These are phyloP conservation scores for Sphenopsis melanotis DNA, from an alignment of 2,797 vertebrate genomes.

Conservation along the genomic window DNA sequence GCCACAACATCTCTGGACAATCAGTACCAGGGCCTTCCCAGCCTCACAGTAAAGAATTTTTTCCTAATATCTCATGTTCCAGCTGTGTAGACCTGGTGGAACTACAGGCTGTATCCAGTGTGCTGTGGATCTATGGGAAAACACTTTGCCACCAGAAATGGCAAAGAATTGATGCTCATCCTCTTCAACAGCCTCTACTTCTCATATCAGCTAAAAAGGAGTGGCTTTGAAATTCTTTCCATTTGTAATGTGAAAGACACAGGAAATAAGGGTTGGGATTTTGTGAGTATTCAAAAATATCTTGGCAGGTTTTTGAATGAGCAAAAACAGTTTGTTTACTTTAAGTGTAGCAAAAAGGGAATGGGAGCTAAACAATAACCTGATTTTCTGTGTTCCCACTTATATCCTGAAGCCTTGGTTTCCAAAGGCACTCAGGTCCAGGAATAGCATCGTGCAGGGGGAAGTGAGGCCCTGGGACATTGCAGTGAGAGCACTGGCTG, in stretches of 20 bases:
- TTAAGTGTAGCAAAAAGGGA: neutral
- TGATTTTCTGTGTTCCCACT: neutral
- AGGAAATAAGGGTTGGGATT: neutral
- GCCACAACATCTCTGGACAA: neutral
- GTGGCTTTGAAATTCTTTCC: neutral
- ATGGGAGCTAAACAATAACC: neutral
- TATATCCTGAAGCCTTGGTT: neutral
- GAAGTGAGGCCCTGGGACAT: neutral
- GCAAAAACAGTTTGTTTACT: neutral
- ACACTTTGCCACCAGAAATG: neutral
- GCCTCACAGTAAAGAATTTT: too few species aligned
- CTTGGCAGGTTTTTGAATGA: neutral
- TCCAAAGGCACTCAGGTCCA: neutral
- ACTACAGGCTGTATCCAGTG: fast-evolving
- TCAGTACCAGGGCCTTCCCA: neutral
- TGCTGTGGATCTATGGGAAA: neutral
- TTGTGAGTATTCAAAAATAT: neutral
- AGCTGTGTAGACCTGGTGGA: neutral
- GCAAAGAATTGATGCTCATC: neutral
- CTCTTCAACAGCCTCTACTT: neutral
- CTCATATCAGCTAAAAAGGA: neutral
- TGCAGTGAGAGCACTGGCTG: neutral
- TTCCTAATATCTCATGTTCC: neutral
- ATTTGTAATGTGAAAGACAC: neutral
- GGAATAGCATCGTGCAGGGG: neutral